Evolutionary conservation across 2,888 invertebrate species (phyloP).

Genomic region (Sarcophaga rosellei): DNA sequence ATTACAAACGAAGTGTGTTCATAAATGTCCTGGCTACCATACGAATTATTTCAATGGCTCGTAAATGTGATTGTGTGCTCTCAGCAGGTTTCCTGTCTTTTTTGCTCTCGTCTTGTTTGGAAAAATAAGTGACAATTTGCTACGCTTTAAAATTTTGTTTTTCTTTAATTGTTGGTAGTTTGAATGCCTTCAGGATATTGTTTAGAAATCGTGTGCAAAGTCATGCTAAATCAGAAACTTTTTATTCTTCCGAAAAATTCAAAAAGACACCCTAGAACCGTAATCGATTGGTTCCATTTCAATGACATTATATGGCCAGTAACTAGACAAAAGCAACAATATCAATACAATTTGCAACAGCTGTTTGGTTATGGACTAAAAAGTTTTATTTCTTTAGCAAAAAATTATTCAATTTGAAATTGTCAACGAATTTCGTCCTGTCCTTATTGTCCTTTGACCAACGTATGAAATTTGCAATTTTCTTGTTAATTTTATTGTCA

Average conservation of each 20-base stretch:
- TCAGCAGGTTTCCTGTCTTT: no score
- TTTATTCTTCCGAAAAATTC: slow-evolving; percentile 39
- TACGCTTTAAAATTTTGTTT: no score
- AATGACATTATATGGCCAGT: slow-evolving; percentile 65
- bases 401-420: neutral
- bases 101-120: no score
- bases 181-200: neutral
- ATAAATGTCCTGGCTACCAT: no score
- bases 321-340: neutral
- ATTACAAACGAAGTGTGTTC: no score
- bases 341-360: slow-evolving; percentile 65
- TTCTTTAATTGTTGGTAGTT: no score
- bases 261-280: neutral
- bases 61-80: no score
- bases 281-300: slow-evolving; percentile 76
- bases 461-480: slow-evolving; percentile 75
- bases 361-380: slow-evolving; percentile 62
- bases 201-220: neutral
- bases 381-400: neutral
- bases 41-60: no score
- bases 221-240: slow-evolving; percentile 55
- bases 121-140: no score
- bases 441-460: neutral
- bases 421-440: neutral
- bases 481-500: slow-evolving; percentile 71